Percentiles rank a stretch among this genome's conserved stretches.
Evolutionary conservation across 1,140 invertebrate species (phyloP).

Genomic region (Contarinia nasturtii): DNA sequence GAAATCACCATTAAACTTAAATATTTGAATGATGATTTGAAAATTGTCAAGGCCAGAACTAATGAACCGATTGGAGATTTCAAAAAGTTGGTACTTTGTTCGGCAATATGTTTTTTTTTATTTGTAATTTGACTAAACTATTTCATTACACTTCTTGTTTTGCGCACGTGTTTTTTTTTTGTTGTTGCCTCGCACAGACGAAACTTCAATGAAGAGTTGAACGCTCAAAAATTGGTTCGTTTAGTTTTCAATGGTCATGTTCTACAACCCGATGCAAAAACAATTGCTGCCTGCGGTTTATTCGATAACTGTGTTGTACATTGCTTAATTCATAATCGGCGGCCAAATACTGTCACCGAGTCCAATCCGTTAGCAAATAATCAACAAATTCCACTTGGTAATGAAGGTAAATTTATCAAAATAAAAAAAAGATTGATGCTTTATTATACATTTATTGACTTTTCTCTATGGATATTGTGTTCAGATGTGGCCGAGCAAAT

Average conservation of each 20-base stretch:
- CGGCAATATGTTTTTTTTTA: not conserved
- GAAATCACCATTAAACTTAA: slow-evolving; percentile 49
- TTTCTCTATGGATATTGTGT: not conserved
- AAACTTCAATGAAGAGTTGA: slow-evolving; percentile 62
- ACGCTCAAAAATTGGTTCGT: slow-evolving; percentile 54
- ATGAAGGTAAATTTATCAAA: not conserved
- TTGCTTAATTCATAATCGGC: slow-evolving; percentile 52
- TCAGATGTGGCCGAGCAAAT: no score
- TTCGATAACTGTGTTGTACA: slow-evolving; percentile 76
- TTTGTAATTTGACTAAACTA: not conserved
- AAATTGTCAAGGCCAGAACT: slow-evolving; percentile 53
- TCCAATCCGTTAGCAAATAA: not conserved
- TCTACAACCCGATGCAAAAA: slow-evolving; percentile 51
- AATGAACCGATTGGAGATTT: slow-evolving; percentile 66
- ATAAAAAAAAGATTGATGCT: not conserved
- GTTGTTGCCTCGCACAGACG: slow-evolving; percentile 44
- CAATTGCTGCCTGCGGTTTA: slow-evolving; percentile 56
- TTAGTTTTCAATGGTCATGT: slow-evolving; percentile 79
- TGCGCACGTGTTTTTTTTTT: not conserved
- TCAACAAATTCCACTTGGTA: not conserved
- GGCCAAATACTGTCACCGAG: slow-evolving; percentile 10
- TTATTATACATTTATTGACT: not conserved
- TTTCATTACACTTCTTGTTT: not conserved
- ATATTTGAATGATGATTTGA: slow-evolving; percentile 71
- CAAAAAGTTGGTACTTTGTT: slow-evolving; percentile 43